Percentiles rank a stretch among this genome's conserved stretches.
Conservation (phyloP, 2,888 invertebrate species). For the Minunthozetes semirufus region DNA sequence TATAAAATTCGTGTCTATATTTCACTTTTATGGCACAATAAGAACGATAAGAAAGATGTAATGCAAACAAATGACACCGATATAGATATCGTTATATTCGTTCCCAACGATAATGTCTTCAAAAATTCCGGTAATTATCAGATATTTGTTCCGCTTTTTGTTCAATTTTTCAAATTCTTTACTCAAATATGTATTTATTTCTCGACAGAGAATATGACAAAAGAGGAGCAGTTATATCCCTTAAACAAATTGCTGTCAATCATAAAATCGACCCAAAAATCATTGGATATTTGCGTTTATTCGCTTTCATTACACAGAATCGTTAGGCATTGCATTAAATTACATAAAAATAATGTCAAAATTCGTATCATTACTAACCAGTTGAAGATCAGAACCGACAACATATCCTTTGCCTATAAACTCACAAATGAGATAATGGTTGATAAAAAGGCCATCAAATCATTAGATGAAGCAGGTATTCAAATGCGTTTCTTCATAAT, state of each 20-base stretch:
- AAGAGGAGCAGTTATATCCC: background rate
- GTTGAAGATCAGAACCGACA: background rate
- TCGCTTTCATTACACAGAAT: background rate
- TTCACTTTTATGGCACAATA: conserved; percentile 23
- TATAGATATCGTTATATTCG: background rate
- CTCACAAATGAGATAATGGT: background rate
- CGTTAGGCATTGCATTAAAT: background rate
- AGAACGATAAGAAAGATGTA: conserved; percentile 10
- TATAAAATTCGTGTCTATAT: conserved; percentile 23
- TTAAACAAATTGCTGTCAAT: conserved; percentile 2
- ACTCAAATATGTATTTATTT: background rate
- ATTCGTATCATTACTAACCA: conserved; percentile 9
- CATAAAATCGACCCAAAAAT: background rate
- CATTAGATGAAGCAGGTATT: background rate
- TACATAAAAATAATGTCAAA: background rate
- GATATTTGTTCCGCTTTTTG: background rate
- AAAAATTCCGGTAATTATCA: conserved; percentile 17
- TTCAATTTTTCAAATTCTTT: background rate
- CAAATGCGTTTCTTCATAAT: background rate
- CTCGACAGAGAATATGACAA: background rate
- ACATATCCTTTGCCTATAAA: conserved; percentile 6
- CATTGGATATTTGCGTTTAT: conserved; percentile 7
- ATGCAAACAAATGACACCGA: conserved; percentile 8
- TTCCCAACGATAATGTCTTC: background rate
- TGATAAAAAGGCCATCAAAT: background rate